Percentiles rank a stretch among this genome's conserved stretches.
phyloP scores from a whole-genome alignment of 2,888 invertebrate genomes.

The Urechis unicinctus region DNA sequence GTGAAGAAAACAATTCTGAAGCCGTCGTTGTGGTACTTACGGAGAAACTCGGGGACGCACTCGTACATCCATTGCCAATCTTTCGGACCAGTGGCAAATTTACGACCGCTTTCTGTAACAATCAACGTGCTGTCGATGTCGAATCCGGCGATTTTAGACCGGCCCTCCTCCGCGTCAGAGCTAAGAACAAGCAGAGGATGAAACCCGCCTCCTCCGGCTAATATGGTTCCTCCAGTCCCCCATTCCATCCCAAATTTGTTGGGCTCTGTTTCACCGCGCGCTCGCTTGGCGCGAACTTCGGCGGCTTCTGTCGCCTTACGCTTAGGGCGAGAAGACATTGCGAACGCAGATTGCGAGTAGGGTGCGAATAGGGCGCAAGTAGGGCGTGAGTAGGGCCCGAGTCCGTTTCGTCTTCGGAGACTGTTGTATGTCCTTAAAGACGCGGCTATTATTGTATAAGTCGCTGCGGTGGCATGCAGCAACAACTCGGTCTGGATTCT shows the following conservation, averaged over 20 bases:
- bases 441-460: too few species aligned
- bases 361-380: background rate
- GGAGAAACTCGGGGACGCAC: slow-evolving; percentile 34
- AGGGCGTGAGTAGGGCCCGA: too few species aligned
- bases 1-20: slow-evolving; percentile 41
- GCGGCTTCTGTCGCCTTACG: too few species aligned
- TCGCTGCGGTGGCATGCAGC: too few species aligned
- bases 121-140: slow-evolving; percentile 46
- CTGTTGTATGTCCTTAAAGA: too few species aligned
- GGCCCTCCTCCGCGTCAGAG: background rate
- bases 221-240: background rate
- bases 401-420: too few species aligned
- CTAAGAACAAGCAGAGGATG: background rate
- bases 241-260: background rate
- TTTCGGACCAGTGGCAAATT: slow-evolving; percentile 37
- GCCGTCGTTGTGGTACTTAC: slow-evolving; percentile 32
- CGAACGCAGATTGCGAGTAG: too few species aligned
- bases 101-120: slow-evolving; percentile 37
- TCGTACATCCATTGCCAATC: slow-evolving; percentile 46
- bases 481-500: too few species aligned
- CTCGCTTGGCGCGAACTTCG: too few species aligned
- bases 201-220: background rate
- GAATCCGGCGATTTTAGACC: slow-evolving; percentile 37
- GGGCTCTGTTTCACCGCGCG: background rate
- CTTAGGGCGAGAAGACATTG: background rate